phyloP scores from a whole-genome alignment of 2,888 invertebrate species.

The Lysandra bellargus region DNA sequence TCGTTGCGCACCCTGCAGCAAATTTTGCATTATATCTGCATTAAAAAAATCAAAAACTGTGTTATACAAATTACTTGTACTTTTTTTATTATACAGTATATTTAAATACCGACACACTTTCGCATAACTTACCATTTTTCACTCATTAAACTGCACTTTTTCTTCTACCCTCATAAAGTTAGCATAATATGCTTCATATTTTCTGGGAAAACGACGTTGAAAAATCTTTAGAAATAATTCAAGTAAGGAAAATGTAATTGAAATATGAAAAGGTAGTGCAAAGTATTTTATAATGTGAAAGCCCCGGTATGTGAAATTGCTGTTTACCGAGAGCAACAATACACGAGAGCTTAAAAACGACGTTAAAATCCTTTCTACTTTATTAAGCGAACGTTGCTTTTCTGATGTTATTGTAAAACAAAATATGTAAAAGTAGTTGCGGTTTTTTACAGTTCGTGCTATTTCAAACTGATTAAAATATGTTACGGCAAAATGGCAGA shows the following conservation, averaged over 20 bases:
- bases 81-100: not conserved
- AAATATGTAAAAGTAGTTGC: not conserved
- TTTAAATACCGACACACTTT: not conserved
- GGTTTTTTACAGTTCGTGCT: too few species aligned
- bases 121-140: not conserved
- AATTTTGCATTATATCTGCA: not conserved
- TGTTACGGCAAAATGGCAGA: too few species aligned
- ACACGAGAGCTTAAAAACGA: not conserved
- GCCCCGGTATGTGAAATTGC: not conserved
- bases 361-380: not conserved
- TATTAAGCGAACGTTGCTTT: not conserved
- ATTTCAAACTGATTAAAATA: too few species aligned
- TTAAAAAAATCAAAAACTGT: not conserved
- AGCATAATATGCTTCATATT: not conserved
- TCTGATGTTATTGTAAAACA: not conserved
- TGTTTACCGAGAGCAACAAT: not conserved
- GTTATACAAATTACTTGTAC: not conserved
- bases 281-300: not conserved
- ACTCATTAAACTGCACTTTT: not conserved
- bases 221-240: slow-evolving; percentile 12
- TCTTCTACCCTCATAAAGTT: not conserved
- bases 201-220: not conserved
- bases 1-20: too few species aligned
- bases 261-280: slow-evolving; percentile 1
- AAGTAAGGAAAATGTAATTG: slow-evolving; percentile 1